Evolutionary conservation across 2,797 vertebrate genomes (phyloP), one percentile per base, ranked within the genome.

Genomic region (Myotis planiceps): DNA sequence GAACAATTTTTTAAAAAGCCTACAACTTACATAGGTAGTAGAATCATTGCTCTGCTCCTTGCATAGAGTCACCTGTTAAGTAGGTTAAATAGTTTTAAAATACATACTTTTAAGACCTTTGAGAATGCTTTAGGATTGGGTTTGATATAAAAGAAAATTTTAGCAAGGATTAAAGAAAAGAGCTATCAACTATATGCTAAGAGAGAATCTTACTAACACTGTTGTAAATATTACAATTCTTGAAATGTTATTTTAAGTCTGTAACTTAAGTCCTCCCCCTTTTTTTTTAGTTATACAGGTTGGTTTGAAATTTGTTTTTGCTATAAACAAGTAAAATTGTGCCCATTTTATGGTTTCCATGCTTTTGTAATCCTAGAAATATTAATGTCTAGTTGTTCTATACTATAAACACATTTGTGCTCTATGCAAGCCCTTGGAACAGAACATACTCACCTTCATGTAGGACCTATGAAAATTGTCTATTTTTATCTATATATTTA

Each of bases 401-500:
- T 99, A 98, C 98, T 98, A 99, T 98, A 98, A 98, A 98, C 98
- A 98, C 97, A 98, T 98, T 98, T 98, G 98, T 97, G 97, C 98
- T 99, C 99, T 99, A 99, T 99, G 99, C 99, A 99, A 99, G 98
- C 98, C 98, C 98, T 99, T 98, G 99, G 98, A 99, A 98, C 98
- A 98, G 98, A 99, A 98, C 99, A 98, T 98, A 98, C 98, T 98
- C 99, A 99, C 98, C 98, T 99, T 99, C 99, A 98, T 98, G 98
- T 99, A 99, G 98, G 98, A 99, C 98, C 98, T 99, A 99, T 99
- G 98, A 98, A 99, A 99, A 99, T 99, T 99, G 98, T 99, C 99
- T 99, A 99, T 99, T 99, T 99, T 99, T 99, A 99, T 99, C 98
- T 98, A 99, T 99, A 99, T 99, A 99, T 99, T 99, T 99, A 99